Evolutionary conservation across 2,888 invertebrate genomes (phyloP), one percentile per base, ranked within the genome.

Genomic region (Himalopsyche japonica): DNA sequence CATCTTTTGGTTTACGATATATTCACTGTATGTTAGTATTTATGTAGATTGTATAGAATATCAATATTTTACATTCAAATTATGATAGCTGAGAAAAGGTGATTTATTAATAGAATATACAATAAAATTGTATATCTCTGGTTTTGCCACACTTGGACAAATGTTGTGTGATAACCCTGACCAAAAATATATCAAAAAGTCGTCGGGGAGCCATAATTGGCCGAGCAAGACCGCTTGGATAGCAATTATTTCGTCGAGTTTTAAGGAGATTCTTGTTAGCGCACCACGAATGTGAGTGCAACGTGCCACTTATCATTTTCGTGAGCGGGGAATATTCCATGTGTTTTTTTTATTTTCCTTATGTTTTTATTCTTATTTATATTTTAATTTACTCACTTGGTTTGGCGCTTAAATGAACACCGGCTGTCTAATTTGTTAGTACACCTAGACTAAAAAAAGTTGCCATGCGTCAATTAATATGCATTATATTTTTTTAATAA

Each of bases 231-330:
- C 43, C 47, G 70, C 47, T 27, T 81, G 76, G 79, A 24, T 82
- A 48, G 85, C 83, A 85, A 85, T 85, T 85, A 85, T 85, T 80
- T 48, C 83, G 83, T 76, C 83, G 82, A 78, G 83, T 83, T 81
- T 83, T 84, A 84, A 85, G 85, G 76, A 85, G 85, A 82, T 78
- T 80, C 85, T 85, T 85, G 85, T 85, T 85, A 85, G 85, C 85
- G 82, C 85, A 70, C 80, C 83, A 70, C 83, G 32, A 76, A 78
- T 81, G 79, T 76, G 79, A 78, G 80, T 81, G 57, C 81, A 76
- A 81, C 81, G 80, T 79, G 81, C 85, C 85, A 85, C 85, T 85
- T 85, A 85, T 76, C 83, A 81, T 81, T 81, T 80, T 84, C 79
- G 84, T 82, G 84, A 80, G 80, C 49, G 47, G 43, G 47, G 79